Evolutionary conservation across 2,888 invertebrate species (phyloP), one percentile per base, ranked within the genome.

Genomic region (Ectemnius lituratus): DNA sequence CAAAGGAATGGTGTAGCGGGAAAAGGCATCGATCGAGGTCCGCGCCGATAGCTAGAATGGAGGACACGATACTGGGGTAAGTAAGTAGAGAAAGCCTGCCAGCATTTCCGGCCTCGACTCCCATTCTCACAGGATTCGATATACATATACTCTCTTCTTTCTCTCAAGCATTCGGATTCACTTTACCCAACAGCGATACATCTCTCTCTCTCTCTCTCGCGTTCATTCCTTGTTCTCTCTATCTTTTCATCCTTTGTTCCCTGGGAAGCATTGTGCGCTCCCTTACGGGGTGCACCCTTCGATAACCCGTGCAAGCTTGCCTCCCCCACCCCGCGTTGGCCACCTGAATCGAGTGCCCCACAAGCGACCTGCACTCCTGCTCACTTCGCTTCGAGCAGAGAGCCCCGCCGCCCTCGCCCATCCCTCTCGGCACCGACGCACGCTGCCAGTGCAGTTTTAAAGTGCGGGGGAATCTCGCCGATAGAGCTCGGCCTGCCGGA

Each of bases 41-140:
- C 16, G 52, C 79, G 37, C 37, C 37, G 77, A 81, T 83, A 83
- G 73, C 67, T 75, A 76, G 73, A 81, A 81, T 83, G 83, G 79
- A 83, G 81, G 79, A 83, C 83, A 79, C 76, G 72, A 67, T 70
- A 79, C 73, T 78, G 69, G 81, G 83, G 83, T 83, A 81, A 83
- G 83, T 81, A 28, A 66, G 57, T 6, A 37, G 37, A 37, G 37
- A 37, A 11, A 8, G 37, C 11, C 8, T 37, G 37, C 37, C 37
- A 37, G 37, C 4, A 37, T 37, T 37, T 37, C 37, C 37, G 37
- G 37, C 8, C 37, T 37, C 37, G 8, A 37, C 37, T 52, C n/a
- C 16, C 52, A 52, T 52, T 52, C 16, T 52, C 16, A 16, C 52
- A 14, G n/a, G 52, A 16, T 16, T 52, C 37, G 37, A 37, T 37